Percentiles rank a stretch among this genome's conserved stretches.
phyloP scores from a whole-genome alignment of 2,888 invertebrate species.

The Allygus modestus region DNA sequence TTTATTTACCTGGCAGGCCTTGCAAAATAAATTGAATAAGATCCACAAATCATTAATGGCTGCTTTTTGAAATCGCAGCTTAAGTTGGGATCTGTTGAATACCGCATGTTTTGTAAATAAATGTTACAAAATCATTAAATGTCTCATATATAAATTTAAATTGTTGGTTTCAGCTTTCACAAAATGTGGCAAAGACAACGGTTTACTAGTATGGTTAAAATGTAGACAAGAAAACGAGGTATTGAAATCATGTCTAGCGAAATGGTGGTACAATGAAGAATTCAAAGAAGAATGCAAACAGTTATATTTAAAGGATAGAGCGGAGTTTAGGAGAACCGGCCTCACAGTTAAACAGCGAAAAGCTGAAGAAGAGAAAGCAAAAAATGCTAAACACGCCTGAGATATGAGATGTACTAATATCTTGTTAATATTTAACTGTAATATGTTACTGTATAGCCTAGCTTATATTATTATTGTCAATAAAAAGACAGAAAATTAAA shows the following conservation, averaged over 20 bases:
- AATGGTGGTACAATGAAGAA: conserved; percentile 87
- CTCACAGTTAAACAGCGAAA: conserved; percentile 77
- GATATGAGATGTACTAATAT: no score
- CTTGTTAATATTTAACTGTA: no score
- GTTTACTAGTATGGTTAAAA: conserved; percentile 83
- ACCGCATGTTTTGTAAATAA: no score
- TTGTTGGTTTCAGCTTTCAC: conserved; percentile 73
- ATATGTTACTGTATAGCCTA: no score
- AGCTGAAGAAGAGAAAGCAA: conserved; percentile 11
- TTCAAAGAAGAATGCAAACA: conserved; percentile 86
- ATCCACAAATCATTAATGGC: no score
- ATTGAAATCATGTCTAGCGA: conserved; percentile 83
- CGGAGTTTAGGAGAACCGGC: conserved; percentile 90
- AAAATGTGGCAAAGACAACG: conserved; percentile 76
- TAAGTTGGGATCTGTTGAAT: no score
- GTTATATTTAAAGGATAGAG: conserved; percentile 88
- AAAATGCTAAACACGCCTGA: neutral
- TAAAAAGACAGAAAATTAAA: neutral
- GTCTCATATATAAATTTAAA: neutral
- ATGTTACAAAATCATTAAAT: no score
- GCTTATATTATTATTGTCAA: neutral
- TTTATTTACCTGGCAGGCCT: no score
- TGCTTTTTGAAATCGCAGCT: no score
- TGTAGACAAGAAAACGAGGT: conserved; percentile 85
- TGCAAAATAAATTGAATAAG: no score